A percentile compares a stretch with the other conserved stretches of the same genome.
phyloP scores from a whole-genome alignment of 2,113 vertebrate genomes.

The Leptosomus discolor region DNA sequence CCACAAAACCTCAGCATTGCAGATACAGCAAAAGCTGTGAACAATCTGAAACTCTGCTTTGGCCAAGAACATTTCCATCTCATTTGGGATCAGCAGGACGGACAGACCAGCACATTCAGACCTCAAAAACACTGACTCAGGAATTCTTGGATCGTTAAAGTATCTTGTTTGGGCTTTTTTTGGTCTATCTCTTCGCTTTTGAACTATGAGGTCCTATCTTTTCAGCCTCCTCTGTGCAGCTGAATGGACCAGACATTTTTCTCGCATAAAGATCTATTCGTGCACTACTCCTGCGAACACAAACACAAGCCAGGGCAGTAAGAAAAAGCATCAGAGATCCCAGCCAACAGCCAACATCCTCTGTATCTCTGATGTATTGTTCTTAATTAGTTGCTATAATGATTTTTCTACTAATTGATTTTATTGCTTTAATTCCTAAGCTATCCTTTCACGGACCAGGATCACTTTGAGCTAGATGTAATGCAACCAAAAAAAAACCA shows the following conservation, averaged over 20 bases:
- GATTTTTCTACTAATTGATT: not conserved
- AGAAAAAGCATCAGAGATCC: not conserved
- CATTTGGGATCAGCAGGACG: not conserved
- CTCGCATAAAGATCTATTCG: not conserved
- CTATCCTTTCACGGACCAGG: accelerated
- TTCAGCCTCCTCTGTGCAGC: not conserved
- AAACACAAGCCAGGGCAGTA: not conserved
- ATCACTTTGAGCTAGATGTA: not conserved
- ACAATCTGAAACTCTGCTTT: not conserved
- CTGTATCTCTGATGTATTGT: not conserved
- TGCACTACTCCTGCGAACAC: not conserved
- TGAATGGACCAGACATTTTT: not conserved
- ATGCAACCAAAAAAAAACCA: not conserved
- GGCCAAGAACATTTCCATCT: not conserved
- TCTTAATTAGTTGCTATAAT: not conserved
- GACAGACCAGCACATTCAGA: not conserved
- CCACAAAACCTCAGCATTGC: not conserved
- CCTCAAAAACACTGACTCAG: not conserved
- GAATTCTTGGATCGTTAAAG: not conserved
- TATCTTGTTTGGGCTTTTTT: not conserved
- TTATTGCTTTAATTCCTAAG: not conserved
- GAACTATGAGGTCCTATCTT: not conserved
- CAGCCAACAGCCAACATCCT: not conserved
- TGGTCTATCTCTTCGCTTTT: not conserved
- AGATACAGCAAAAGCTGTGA: not conserved